Conservation (phyloP, 2,888 invertebrate genomes). For the Eledona agricola region DNA sequence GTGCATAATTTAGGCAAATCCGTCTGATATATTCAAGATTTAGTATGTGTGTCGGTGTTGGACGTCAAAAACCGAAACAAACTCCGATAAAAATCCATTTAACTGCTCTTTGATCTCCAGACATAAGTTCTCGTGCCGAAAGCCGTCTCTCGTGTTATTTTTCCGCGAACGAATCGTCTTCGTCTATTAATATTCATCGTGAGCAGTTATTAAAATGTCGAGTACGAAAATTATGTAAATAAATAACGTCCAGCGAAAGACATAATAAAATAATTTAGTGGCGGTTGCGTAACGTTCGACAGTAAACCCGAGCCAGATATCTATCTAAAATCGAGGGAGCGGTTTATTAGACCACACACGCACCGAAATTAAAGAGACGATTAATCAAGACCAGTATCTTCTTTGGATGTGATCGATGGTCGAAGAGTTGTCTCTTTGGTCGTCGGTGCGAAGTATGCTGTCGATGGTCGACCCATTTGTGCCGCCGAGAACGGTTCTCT, state of each 20-base stretch:
- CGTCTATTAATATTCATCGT: slow-evolving; percentile 23
- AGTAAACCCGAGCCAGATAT: slow-evolving; percentile 31
- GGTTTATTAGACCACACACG: slow-evolving; percentile 28
- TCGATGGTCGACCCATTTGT: slow-evolving; percentile 15
- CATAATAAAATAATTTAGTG: slow-evolving; percentile 20
- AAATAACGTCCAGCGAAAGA: slow-evolving; percentile 19
- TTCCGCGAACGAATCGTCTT: slow-evolving; percentile 10
- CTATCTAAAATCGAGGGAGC: slow-evolving; percentile 1
- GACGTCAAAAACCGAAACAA: too few species aligned
- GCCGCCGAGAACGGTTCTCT: slow-evolving; percentile 13
- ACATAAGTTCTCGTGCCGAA: too few species aligned
- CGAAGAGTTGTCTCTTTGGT: slow-evolving; percentile 10
- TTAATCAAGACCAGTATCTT: slow-evolving; percentile 23
- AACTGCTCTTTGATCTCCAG: too few species aligned
- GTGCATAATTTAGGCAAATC: too few species aligned
- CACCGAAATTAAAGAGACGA: slow-evolving; percentile 12
- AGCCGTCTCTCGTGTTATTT: not conserved
- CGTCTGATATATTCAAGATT: too few species aligned
- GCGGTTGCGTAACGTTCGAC: slow-evolving; percentile 21
- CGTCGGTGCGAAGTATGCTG: not conserved
- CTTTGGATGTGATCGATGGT: slow-evolving; percentile 11
- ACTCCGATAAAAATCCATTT: too few species aligned
- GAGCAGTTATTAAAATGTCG: slow-evolving; percentile 25
- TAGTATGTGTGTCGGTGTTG: too few species aligned
- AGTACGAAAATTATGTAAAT: slow-evolving; percentile 6